Conservation (phyloP, 2,888 invertebrate genomes). For the Cantharis flavilabris region DNA sequence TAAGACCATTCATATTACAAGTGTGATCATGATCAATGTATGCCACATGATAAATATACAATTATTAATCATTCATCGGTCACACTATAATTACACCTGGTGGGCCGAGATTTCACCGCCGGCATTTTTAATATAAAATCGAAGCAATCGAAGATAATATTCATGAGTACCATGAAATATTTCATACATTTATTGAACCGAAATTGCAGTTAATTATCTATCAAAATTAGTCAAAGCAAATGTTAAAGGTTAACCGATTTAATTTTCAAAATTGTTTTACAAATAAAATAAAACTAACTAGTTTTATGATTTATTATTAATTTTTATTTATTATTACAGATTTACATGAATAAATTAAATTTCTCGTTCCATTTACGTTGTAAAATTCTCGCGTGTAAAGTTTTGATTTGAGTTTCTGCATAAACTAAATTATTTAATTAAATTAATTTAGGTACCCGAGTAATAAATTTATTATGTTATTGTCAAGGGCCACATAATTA, state of each 20-base stretch:
- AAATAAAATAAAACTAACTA: neutral
- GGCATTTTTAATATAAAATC: slow-evolving; percentile 34
- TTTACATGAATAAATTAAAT: neutral
- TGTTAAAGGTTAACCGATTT: neutral
- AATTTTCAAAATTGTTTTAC: neutral
- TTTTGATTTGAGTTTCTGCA: neutral
- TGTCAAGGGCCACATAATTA: neutral
- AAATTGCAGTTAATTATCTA: slow-evolving; percentile 15
- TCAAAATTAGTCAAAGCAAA: neutral
- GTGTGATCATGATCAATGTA: slow-evolving; percentile 52
- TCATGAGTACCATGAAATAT: slow-evolving; percentile 21
- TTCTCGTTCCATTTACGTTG: neutral
- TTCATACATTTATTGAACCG: slow-evolving; percentile 18
- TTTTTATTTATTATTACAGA: neutral
- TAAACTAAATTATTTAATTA: neutral
- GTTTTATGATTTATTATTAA: no score
- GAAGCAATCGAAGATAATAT: slow-evolving; percentile 33
- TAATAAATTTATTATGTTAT: no score
- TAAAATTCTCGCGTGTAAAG: neutral
- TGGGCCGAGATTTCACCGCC: slow-evolving; percentile 36
- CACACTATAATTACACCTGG: slow-evolving; percentile 51
- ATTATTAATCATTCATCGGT: slow-evolving; percentile 54
- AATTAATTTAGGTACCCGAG: no score
- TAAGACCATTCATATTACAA: slow-evolving; percentile 43
- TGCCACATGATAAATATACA: slow-evolving; percentile 51